Conservation (phyloP, 2,888 invertebrate species). For the Watsonalla binaria region DNA sequence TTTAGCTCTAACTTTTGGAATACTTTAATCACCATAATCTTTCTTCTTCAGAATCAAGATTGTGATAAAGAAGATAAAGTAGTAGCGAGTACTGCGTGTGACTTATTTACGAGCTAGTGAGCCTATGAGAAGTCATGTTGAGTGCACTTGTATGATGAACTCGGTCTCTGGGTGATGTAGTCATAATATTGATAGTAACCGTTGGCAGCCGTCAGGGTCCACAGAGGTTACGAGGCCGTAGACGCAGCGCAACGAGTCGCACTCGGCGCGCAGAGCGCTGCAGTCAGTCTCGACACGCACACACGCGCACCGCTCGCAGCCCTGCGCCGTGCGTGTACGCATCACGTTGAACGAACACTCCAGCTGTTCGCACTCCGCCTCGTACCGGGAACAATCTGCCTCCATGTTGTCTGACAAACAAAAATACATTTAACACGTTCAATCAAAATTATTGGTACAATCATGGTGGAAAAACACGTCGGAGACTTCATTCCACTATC, state of each 20-base stretch:
- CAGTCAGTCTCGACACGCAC: conserved; percentile 68
- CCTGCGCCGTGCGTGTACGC: conserved; percentile 57
- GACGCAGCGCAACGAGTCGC: conserved; percentile 81
- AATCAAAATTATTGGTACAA: too few relatives aligned
- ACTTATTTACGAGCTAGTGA: too few relatives aligned
- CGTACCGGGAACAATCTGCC: conserved; percentile 28
- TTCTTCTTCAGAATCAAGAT: too few relatives aligned
- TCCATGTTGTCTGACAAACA: conserved; percentile 27
- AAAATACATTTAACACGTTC: not conserved
- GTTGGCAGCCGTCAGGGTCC: conserved; percentile 46
- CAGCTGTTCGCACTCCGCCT: conserved; percentile 80
- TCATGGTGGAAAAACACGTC: too few relatives aligned
- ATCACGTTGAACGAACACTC: conserved; percentile 86
- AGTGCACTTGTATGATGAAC: too few relatives aligned
- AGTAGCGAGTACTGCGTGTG: too few relatives aligned
- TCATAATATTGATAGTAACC: conserved; percentile 24
- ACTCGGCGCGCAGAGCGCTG: conserved; percentile 76
- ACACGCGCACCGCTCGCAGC: conserved; percentile 83
- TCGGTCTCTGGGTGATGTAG: too few relatives aligned
- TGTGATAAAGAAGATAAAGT: too few relatives aligned
- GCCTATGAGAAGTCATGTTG: too few relatives aligned
- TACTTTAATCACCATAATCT: too few relatives aligned
- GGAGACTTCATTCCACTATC: too few relatives aligned
- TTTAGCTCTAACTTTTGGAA: too few relatives aligned
- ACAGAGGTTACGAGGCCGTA: conserved; percentile 80